Conservation (phyloP, 2,888 invertebrate species). For the Dicranocentrus wangi region DNA sequence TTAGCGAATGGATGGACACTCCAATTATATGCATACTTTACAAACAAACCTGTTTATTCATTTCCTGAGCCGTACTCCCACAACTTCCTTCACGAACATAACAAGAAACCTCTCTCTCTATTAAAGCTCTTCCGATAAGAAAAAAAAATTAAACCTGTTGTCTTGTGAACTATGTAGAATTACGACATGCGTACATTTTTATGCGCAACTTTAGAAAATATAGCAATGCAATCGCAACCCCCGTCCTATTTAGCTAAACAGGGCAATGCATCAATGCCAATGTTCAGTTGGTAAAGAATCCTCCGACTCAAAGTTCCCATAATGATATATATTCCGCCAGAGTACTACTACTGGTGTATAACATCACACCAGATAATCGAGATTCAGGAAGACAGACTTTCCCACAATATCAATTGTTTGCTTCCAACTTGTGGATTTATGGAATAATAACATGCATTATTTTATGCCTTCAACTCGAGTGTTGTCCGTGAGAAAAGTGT, state of each 20-base stretch:
- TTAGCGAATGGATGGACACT: too few relatives aligned
- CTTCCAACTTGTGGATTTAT: slow-evolving; percentile 18
- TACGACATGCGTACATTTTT: too few relatives aligned
- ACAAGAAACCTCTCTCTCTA: too few relatives aligned
- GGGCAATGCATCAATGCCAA: slow-evolving; percentile 18
- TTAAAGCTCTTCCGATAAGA: too few relatives aligned
- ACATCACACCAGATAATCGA: not conserved
- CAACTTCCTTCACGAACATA: too few relatives aligned
- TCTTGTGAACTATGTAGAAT: too few relatives aligned
- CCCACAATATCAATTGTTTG: slow-evolving; percentile 36
- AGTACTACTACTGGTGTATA: not conserved
- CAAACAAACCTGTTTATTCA: too few relatives aligned
- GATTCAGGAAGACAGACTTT: slow-evolving; percentile 44
- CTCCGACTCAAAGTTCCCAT: slow-evolving; percentile 28
- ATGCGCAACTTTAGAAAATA: too few relatives aligned
- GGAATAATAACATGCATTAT: slow-evolving; percentile 5
- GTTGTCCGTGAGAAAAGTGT: slow-evolving; percentile 18
- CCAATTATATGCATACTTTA: too few relatives aligned
- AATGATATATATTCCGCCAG: not conserved
- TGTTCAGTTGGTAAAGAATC: slow-evolving; percentile 29
- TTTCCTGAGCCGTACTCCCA: too few relatives aligned
- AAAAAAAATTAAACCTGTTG: too few relatives aligned
- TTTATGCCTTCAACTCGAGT: not conserved
- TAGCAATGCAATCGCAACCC: too few relatives aligned
- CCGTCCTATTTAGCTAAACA: slow-evolving; percentile 47